Conservation (phyloP, 2,113 vertebrate species). For the Pycnonotus jocosus region DNA sequence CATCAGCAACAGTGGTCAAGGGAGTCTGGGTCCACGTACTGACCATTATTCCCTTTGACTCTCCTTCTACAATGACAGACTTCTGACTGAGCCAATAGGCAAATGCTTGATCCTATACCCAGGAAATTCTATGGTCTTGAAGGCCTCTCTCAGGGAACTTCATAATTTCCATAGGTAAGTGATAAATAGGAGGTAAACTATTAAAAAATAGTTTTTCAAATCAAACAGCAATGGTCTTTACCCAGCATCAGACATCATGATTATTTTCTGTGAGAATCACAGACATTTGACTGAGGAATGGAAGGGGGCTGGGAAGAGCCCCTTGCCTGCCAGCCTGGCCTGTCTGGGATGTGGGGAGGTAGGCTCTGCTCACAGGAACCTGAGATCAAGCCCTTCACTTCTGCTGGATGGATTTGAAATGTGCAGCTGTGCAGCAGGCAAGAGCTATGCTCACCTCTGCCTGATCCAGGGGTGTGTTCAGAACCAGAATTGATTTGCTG, state of each 20-base stretch:
- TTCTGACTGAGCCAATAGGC: background rate
- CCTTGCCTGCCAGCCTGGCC: background rate
- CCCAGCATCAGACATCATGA: background rate
- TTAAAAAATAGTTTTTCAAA: background rate
- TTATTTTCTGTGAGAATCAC: background rate
- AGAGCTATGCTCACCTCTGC: background rate
- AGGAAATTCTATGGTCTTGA: background rate
- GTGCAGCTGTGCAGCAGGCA: background rate
- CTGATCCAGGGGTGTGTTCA: background rate
- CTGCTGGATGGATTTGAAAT: background rate
- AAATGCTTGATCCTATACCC: background rate
- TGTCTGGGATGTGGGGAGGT: background rate
- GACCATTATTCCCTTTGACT: background rate
- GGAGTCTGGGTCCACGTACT: background rate
- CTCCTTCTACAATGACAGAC: background rate
- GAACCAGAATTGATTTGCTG: background rate
- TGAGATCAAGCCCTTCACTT: background rate
- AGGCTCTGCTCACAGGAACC: background rate
- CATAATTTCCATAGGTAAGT: background rate
- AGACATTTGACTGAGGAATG: background rate
- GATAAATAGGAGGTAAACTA: background rate
- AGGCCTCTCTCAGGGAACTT: background rate
- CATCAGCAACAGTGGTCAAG: accelerated
- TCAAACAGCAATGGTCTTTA: background rate
- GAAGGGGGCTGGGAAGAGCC: background rate